A percentile compares a stretch with the other conserved stretches of the same genome.
phyloP scores from a whole-genome alignment of 2,888 invertebrate genomes.

The Phyllotreta cruciferae region DNA sequence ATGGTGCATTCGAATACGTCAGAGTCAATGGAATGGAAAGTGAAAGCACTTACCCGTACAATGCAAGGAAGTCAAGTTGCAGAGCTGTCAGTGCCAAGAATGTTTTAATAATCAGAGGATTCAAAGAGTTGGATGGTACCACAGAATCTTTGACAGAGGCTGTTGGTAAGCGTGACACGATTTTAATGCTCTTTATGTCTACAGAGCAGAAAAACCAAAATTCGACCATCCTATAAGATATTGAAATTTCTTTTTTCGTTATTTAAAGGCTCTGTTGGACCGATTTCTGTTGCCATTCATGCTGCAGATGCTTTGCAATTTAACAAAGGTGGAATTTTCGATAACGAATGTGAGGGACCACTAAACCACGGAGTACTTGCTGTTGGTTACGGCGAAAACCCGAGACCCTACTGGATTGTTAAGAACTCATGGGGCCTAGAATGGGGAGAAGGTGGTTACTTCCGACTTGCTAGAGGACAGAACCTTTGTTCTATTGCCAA shows the following conservation, averaged over 20 bases:
- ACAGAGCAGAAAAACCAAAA: not conserved
- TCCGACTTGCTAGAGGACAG: constrained; percentile 9
- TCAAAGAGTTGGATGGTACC: not conserved
- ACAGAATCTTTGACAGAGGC: not conserved
- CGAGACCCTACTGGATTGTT: constrained; percentile 15
- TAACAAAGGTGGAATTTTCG: constrained; percentile 13
- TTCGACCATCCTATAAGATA: not conserved
- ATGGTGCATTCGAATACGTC: constrained; percentile 80
- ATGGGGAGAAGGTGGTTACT: constrained; percentile 21
- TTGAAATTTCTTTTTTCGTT: not conserved
- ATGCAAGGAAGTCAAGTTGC: constrained; percentile 14
- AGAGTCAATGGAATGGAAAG: constrained; percentile 84
- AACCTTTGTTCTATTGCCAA: constrained; percentile 11
- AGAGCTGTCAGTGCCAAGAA: constrained; percentile 23
- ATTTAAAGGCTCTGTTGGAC: constrained; percentile 9
- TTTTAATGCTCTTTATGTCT: not conserved
- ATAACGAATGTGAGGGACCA: not conserved
- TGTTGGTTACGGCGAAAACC: constrained; percentile 10
- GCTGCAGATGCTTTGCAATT: not conserved
- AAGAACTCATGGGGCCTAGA: constrained; percentile 16
- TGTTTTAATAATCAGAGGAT: not conserved
- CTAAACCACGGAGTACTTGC: constrained; percentile 15
- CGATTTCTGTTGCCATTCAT: constrained; percentile 2
- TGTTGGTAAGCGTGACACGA: constrained; percentile 8
- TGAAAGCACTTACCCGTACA: constrained; percentile 81